Conservation (phyloP, 64 coral and sea anemone species). For the Montipora capricornis region DNA sequence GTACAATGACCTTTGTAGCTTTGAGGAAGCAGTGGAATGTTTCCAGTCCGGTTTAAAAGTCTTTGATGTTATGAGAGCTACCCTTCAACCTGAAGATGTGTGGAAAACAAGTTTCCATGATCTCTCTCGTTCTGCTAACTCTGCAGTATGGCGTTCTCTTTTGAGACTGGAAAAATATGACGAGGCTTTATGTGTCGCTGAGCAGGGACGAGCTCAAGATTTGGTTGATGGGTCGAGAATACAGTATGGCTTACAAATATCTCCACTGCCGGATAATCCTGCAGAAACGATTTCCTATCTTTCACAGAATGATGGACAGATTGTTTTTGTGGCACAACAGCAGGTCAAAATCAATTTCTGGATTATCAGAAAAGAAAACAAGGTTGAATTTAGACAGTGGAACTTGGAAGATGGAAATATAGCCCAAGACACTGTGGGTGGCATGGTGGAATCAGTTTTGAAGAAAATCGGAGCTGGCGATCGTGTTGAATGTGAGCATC, state of each 20-base stretch:
- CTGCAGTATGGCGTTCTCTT: neutral
- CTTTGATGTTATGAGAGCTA: neutral
- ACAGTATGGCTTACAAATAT: neutral
- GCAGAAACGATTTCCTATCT: neutral
- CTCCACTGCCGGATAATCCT: neutral
- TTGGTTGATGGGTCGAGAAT: neutral
- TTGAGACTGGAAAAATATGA: neutral
- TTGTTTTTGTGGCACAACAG: neutral
- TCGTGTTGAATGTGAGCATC: no score
- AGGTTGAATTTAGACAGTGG: neutral
- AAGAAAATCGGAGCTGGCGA: neutral
- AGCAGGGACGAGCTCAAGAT: neutral
- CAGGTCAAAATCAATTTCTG: neutral
- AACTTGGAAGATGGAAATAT: neutral
- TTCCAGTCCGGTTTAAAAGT: neutral
- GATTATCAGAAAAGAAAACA: neutral
- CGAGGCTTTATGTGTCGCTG: neutral
- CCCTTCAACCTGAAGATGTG: neutral
- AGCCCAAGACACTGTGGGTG: neutral
- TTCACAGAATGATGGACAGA: no score
- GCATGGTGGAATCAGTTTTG: neutral
- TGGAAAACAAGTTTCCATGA: neutral
- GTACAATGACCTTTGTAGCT: neutral
- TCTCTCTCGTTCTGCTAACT: neutral
- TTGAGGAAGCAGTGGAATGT: neutral